Evolutionary conservation across 2,113 vertebrate species (phyloP).

Genomic region (Rhipidura dahli): DNA sequence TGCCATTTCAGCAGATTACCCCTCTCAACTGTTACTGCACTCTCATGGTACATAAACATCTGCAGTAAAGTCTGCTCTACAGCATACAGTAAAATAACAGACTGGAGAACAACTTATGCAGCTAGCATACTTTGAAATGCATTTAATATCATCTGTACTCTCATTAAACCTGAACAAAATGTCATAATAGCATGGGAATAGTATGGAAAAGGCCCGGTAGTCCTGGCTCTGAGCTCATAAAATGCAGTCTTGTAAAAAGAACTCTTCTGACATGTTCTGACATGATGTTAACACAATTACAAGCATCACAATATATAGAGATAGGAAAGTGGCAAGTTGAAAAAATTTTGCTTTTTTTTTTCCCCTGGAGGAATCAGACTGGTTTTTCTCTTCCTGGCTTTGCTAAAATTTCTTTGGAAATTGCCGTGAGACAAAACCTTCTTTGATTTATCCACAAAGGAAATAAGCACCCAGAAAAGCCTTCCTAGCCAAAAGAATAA

Average conservation of each 20-base stretch:
- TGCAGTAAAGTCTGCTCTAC: background rate
- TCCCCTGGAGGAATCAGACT: background rate
- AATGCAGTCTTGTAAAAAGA: background rate
- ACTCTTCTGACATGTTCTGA: background rate
- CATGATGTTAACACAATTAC: background rate
- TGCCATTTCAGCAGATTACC: background rate
- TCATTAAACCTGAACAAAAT: background rate
- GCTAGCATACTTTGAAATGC: background rate
- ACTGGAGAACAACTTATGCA: background rate
- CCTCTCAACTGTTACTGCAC: background rate
- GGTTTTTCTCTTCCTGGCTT: background rate
- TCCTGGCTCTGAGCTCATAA: background rate
- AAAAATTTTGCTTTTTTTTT: background rate
- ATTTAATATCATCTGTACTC: background rate
- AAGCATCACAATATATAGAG: background rate
- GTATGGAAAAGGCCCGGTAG: background rate
- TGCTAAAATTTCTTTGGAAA: constrained; percentile 1
- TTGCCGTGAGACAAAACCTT: background rate
- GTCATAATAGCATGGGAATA: background rate
- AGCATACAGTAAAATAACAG: background rate
- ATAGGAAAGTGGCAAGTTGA: background rate
- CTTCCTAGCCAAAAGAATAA: background rate
- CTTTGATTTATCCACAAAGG: background rate
- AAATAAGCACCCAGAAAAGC: background rate
- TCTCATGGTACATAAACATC: background rate